phyloP scores from a whole-genome alignment of 2,797 vertebrate genomes.

The Schizopygopsis malacanthus region DNA sequence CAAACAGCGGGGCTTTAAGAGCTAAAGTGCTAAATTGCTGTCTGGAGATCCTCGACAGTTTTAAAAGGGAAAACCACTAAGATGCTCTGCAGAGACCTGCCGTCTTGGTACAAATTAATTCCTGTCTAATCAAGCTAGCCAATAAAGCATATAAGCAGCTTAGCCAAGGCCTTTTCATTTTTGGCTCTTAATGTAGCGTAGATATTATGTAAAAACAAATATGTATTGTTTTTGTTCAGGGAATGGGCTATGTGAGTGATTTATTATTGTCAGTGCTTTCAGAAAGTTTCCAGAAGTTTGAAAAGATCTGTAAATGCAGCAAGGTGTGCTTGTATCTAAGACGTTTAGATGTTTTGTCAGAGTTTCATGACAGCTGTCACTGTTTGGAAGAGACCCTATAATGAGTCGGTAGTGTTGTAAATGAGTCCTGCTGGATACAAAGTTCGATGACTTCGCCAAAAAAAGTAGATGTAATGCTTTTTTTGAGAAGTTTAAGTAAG shows the following conservation, averaged over 20 bases:
- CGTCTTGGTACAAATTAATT: slow-evolving; percentile 71
- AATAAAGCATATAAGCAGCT: slow-evolving; percentile 72
- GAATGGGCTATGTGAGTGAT: slow-evolving; percentile 27
- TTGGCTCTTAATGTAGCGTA: slow-evolving; percentile 39
- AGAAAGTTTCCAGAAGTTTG: slow-evolving; percentile 17
- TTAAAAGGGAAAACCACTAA: slow-evolving; percentile 63
- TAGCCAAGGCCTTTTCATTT: slow-evolving; percentile 67
- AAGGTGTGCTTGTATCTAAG: slow-evolving; percentile 2
- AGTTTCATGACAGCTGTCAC: slow-evolving; percentile 11
- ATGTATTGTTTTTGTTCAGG: slow-evolving; percentile 45
- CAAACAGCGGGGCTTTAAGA: slow-evolving; percentile 65
- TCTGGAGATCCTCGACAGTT: slow-evolving; percentile 71
- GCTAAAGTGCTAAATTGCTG: slow-evolving; percentile 76
- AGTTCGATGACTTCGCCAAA: not conserved
- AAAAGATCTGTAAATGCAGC: slow-evolving; percentile 27
- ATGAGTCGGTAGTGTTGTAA: slow-evolving; percentile 17
- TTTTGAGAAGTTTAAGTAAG: not conserved
- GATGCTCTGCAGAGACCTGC: slow-evolving; percentile 68
- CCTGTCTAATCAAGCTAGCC: slow-evolving; percentile 73
- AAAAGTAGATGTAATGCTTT: not conserved
- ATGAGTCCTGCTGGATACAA: not conserved
- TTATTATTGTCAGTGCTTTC: slow-evolving; percentile 28
- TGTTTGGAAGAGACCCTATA: not conserved
- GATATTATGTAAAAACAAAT: slow-evolving; percentile 46
- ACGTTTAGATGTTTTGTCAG: slow-evolving; percentile 16